A percentile compares a stretch with the other conserved stretches of the same genome.
Evolutionary conservation across 2,797 vertebrate genomes (phyloP).

Genomic region (Poecilia velifera): DNA sequence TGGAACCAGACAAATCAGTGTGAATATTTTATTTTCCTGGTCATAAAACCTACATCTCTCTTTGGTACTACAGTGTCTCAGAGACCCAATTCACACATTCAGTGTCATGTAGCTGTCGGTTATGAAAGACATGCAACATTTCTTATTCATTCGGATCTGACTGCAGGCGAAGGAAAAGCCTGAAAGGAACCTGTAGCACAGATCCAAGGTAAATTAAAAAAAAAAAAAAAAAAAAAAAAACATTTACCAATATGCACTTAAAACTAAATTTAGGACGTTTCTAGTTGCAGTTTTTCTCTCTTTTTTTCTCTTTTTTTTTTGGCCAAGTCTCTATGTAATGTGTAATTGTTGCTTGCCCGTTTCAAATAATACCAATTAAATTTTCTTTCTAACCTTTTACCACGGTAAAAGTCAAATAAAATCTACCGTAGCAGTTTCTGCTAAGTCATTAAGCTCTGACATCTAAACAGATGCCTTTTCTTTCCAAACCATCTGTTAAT

Average conservation of each 20-base stretch:
- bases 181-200: neutral
- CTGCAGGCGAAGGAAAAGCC: neutral
- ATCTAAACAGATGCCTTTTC: neutral
- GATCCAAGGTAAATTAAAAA: neutral
- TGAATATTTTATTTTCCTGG: neutral
- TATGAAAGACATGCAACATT: neutral
- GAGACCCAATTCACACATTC: neutral
- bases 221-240: neutral
- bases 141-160: neutral
- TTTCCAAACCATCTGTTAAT: neutral
- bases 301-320: neutral
- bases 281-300: neutral
- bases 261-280: neutral
- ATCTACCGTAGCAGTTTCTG: neutral
- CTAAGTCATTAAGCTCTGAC: neutral
- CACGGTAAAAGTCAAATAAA: neutral
- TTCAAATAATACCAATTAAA: neutral
- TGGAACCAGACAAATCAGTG: neutral
- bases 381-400: neutral
- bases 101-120: neutral
- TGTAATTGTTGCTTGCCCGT: neutral
- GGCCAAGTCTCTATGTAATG: neutral
- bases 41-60: neutral
- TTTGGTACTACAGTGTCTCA: neutral
- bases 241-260: neutral